These are phyloP conservation scores for Drosophila prosaltans DNA, from an alignment of 1,140 invertebrate species.

Conservation along the genomic window DNA sequence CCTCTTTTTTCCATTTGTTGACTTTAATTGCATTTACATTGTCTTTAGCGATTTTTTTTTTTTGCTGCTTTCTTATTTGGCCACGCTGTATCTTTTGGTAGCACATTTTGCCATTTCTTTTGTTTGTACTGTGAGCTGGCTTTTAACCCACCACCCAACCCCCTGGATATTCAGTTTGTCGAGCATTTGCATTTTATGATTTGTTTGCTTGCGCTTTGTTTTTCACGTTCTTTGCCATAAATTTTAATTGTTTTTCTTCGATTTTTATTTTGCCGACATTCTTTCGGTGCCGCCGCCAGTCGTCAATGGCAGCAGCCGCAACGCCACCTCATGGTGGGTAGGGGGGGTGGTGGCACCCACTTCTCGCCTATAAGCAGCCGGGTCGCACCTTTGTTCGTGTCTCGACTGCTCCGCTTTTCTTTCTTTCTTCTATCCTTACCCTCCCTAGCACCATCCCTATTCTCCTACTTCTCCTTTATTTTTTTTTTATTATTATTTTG, in stretches of 20 bases:
- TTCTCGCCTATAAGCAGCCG: constrained; percentile 32
- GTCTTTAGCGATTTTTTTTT: background rate
- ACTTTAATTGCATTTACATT: constrained; percentile 8
- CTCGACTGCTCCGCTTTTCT: constrained; percentile 27
- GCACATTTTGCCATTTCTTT: constrained; percentile 28
- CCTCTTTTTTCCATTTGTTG: background rate
- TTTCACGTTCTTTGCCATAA: constrained; percentile 59
- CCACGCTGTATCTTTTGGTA: constrained; percentile 34
- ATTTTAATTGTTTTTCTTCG: constrained; percentile 79
- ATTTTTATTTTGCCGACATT: constrained; percentile 63
- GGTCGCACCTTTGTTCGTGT: constrained; percentile 50
- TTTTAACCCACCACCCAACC: background rate
- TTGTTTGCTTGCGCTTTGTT: constrained; percentile 50
- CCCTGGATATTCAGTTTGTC: background rate
- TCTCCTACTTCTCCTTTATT: background rate
- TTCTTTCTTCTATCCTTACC: background rate
- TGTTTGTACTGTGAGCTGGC: constrained; percentile 38
- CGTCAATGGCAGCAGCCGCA: background rate
- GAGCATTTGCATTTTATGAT: constrained; percentile 53
- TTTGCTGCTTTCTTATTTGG: constrained; percentile 29
- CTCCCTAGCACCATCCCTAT: background rate
- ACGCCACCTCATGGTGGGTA: background rate
- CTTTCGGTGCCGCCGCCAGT: constrained; percentile 18
- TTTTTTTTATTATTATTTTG: constrained; percentile 14
- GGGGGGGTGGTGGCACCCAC: constrained; percentile 1